Evolutionary conservation across 2,113 vertebrate species (phyloP), one percentile per base, ranked within the genome.

Genomic region (Sander vitreus): DNA sequence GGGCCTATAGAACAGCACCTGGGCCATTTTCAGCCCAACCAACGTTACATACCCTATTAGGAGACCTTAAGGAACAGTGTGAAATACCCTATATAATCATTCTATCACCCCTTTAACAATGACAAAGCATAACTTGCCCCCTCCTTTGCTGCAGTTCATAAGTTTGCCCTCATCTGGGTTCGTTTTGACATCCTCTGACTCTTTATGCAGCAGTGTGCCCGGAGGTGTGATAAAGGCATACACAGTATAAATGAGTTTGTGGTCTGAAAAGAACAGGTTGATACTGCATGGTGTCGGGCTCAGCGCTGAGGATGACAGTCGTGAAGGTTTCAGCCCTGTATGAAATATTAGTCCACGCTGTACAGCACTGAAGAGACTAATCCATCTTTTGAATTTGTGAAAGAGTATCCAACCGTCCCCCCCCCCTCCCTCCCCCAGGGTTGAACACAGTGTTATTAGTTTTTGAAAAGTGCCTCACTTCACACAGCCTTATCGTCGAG

Each of bases 321-420:
- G 9, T 33, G 60, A 14, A 60, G 58, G 70, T 73, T 69, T 73
- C 16, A 47, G 30, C 63, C 16, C 14, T 43, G n/a, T 60, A 69
- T 79, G 48, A 80, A 76, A 83, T 78, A 83, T 74, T 76, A 74
- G 43, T 36, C 51, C 39, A 54, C 27, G n/a, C 33, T 71, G 66
- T 27, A 21, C 10, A 45, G 36, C 3, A 6, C 73, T 25, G 33
- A 54, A 23, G 60, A 47, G 64, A 82, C 77, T 77, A 70, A 85
- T 91, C 75, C 64, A 70, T 84, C 63, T 90, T 76, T 78, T 64
- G 78, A 72, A 67, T 70, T 67, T 80, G 48, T 75, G 43, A 87
- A 78, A 54, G 68, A 78, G 66, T 30, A 59, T 85, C 60, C 58
- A 68, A 12, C 8, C 0, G 0, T 0, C 6, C 33, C 33, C 30